Percentiles rank a stretch among this genome's conserved stretches.
phyloP scores from a whole-genome alignment of 1,140 invertebrate genomes.

The Drosophila persimilis region DNA sequence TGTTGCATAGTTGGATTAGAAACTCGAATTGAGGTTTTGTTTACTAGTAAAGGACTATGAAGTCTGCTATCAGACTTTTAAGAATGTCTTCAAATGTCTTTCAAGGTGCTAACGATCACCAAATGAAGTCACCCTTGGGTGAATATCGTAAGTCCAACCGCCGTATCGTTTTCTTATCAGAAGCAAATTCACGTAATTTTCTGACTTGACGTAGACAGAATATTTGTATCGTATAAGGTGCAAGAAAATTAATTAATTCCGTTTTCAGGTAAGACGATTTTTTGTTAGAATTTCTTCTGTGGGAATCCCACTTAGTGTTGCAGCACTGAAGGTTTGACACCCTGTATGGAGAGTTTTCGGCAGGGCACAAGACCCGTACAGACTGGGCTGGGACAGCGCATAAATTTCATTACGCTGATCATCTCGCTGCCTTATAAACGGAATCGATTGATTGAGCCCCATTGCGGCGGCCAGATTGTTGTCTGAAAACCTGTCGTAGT shows the following conservation, averaged over 20 bases:
- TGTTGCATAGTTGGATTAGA: not conserved
- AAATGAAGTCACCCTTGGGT: not conserved
- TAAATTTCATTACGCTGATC: conserved; percentile 80
- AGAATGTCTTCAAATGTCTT: not conserved
- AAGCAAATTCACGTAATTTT: conserved; percentile 12
- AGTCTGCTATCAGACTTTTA: too few species aligned
- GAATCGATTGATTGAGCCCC: conserved; percentile 56
- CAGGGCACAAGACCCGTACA: conserved; percentile 21
- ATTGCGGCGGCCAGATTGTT: conserved; percentile 5
- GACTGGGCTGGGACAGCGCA: conserved; percentile 36
- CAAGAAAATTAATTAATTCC: not conserved
- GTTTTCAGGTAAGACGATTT: conserved; percentile 41
- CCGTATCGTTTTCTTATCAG: conserved; percentile 58
- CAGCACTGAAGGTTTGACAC: conserved; percentile 52
- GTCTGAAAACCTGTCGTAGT: conserved; percentile 57
- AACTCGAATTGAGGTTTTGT: too few species aligned
- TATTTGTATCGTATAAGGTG: too few species aligned
- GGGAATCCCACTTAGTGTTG: conserved; percentile 2
- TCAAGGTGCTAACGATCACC: conserved; percentile 4
- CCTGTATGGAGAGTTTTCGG: conserved; percentile 56
- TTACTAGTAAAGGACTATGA: too few species aligned
- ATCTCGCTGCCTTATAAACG: conserved; percentile 45
- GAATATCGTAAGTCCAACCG: conserved; percentile 33
- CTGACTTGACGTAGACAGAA: not conserved
- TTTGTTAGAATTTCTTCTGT: conserved; percentile 10